Conservation (phyloP, 2,888 invertebrate species). For the Andricus quercusramuli region DNA sequence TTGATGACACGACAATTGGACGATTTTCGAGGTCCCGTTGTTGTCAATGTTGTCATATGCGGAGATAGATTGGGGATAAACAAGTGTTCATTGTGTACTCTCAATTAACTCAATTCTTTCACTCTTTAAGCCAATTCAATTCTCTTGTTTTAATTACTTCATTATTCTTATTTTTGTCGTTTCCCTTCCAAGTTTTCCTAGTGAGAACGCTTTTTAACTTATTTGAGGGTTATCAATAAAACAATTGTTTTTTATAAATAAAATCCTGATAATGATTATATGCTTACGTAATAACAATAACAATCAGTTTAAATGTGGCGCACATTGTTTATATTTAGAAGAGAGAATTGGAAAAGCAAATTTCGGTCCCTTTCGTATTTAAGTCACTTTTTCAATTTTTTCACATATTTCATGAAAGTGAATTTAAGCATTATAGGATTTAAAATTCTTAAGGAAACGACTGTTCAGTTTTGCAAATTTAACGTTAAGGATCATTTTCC, state of each 20-base stretch:
- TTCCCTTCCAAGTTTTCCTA: background rate
- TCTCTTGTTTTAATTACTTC: background rate
- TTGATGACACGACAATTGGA: background rate
- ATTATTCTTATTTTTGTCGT: background rate
- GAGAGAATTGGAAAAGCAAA: background rate
- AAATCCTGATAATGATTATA: background rate
- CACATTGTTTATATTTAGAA: background rate
- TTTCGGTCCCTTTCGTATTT: background rate
- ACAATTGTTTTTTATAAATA: background rate
- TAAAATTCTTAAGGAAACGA: background rate
- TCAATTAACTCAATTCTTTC: slow-evolving; percentile 4
- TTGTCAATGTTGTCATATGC: slow-evolving; percentile 37
- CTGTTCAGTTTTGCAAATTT: no score
- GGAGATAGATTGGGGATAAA: slow-evolving; percentile 30
- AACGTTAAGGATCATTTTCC: no score
- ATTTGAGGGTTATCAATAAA: background rate
- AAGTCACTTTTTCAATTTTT: no score
- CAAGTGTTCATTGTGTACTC: slow-evolving; percentile 15
- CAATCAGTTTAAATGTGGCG: background rate
- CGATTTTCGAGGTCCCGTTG: slow-evolving; percentile 20
- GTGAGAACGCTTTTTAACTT: background rate
- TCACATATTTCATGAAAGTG: no score
- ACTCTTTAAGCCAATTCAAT: background rate
- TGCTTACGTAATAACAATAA: no score
- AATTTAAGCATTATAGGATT: background rate